Base-by-base conservation (phyloP, 2,888 invertebrate species). In the Polydrusus cervinus region DNA sequence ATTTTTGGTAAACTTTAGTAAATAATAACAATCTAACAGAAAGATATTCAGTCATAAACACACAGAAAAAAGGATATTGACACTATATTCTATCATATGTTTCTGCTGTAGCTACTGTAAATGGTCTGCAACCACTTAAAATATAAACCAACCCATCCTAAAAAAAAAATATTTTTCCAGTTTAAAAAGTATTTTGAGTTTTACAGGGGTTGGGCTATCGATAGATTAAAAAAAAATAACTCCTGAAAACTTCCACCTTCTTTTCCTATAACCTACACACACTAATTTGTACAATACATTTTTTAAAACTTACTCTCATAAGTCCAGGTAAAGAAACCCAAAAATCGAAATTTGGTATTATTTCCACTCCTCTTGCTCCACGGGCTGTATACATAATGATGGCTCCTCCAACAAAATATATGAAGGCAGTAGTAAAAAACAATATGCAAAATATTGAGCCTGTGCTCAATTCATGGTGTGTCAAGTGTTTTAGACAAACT, bases 331-430 rank as follows among this genome's bases (percentile, higher is more conserved):
- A 85, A 74, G 92, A 92, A 9, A 87, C 87, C 94, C 94, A 94
- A 85, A 94, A 94, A 69, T 89, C 90, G 74, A 92, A 87, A 85
- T 95, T 93, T 0, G 95, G 94, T 80, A 94, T 89, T 81, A 93
- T 89, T 87, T 94, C 94, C 74, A 90, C 86, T 0, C 94, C 94
- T 51, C 91, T 90, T 0, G 93, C 94, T 34, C 94, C 94, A 85
- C 93, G 90, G 49, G 93, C 86, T 83, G 91, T 91, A 83, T 91
- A 92, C 83, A 92, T 89, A 0, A 91, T 89, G 55, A 91, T 84
- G 64, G 91, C 89, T 66, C 94, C 95, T 51, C 92, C 90, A 73
- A 92, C 86, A 25, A 93, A 89, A 83, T 94, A 94, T 76, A 91
- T 85, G 40, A 89, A 86, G 1, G 88, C 82, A 69, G 89, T 85